phyloP scores from a whole-genome alignment of 1,140 invertebrate genomes.

The Pseudomyrmex cubaensis region DNA sequence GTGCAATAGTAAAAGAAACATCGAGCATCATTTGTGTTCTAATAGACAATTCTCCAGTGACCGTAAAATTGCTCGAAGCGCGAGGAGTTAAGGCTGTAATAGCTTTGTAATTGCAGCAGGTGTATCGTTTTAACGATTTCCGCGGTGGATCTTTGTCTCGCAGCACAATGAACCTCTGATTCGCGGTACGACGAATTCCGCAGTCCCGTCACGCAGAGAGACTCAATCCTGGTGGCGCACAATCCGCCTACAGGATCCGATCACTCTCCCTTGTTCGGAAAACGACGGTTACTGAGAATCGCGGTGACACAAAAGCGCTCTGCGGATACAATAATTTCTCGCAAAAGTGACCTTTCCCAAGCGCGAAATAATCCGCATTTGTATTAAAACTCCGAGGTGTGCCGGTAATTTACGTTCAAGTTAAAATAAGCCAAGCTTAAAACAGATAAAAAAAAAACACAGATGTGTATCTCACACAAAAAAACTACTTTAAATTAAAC shows the following conservation, averaged over 20 bases:
- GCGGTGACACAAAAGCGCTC: neutral
- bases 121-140: conserved; percentile 29
- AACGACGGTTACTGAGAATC: conserved; percentile 66
- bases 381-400: no score
- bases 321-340: neutral
- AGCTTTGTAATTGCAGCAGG: conserved; percentile 1
- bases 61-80: neutral
- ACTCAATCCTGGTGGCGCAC: conserved; percentile 67
- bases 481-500: neutral
- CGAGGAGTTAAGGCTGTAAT: conserved; percentile 1
- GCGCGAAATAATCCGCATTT: no score
- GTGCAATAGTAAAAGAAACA: neutral
- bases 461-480: no score
- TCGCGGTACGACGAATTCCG: conserved; percentile 43
- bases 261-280: conserved; percentile 74
- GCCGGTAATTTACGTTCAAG: neutral
- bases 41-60: neutral
- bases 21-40: neutral
- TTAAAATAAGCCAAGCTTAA: neutral
- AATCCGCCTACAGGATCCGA: conserved; percentile 60
- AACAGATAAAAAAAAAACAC: neutral
- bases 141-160: conserved; percentile 30
- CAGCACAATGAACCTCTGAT: conserved; percentile 66
- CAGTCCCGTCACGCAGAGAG: conserved; percentile 69
- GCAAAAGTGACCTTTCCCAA: neutral